phyloP scores from a whole-genome alignment of 64 coral and sea anemone genomes.

The Montipora sp. region DNA sequence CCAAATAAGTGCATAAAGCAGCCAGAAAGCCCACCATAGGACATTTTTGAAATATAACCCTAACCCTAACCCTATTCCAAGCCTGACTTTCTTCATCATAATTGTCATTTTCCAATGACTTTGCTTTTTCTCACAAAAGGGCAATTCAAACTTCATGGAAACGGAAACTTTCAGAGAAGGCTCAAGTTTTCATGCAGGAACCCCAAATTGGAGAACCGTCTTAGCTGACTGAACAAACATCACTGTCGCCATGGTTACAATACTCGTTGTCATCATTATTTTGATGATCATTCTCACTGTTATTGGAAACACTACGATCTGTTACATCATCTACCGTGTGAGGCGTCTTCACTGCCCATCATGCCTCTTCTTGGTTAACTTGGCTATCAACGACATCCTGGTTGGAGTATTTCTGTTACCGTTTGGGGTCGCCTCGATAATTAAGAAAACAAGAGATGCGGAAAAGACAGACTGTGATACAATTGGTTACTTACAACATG shows the following conservation, averaged over 20 bases:
- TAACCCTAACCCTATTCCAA: no score
- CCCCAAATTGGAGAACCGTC: background rate
- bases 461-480: conserved; percentile 47
- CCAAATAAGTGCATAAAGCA: no score
- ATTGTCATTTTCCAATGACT: no score
- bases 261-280: conserved; percentile 7
- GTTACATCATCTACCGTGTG: conserved; percentile 73
- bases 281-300: conserved; percentile 60
- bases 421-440: conserved; percentile 65
- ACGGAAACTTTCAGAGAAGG: background rate
- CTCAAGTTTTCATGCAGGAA: background rate
- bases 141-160: no score
- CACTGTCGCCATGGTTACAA: conserved; percentile 22
- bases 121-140: no score
- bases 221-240: background rate
- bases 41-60: no score
- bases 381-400: conserved; percentile 79
- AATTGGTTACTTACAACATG: conserved; percentile 83
- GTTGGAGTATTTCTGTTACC: conserved; percentile 78
- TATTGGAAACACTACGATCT: conserved; percentile 72
- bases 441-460: conserved; percentile 23
- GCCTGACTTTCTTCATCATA: no score
- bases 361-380: conserved; percentile 78
- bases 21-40: no score
- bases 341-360: conserved; percentile 73